A percentile compares a stretch with the other conserved stretches of the same genome.
Conservation (phyloP, 1,140 invertebrate genomes). For the Holotrichia oblita region DNA sequence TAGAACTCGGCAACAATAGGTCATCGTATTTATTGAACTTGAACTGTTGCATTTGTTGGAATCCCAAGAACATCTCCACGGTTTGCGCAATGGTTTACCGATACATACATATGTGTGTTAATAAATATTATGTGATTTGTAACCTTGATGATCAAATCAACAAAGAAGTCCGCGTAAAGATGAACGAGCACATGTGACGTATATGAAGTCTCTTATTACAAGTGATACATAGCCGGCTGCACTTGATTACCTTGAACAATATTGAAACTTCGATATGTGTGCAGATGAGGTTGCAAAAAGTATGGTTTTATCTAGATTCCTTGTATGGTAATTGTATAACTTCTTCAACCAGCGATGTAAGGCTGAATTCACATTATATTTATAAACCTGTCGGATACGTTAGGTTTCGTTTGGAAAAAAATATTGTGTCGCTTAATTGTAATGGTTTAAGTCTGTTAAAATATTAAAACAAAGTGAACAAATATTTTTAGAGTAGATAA, state of each 20-base stretch:
- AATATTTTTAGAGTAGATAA: no score
- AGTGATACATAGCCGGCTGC: neutral
- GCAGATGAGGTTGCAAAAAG: neutral
- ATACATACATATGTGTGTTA: neutral
- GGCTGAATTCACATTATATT: no score
- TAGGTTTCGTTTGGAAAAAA: no score
- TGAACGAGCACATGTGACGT: neutral
- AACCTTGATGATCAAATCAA: constrained; percentile 13
- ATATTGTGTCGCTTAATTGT: no score
- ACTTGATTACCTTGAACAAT: neutral
- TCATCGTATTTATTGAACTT: constrained; percentile 28
- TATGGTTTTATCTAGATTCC: neutral
- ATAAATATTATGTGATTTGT: neutral
- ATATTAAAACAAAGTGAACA: no score
- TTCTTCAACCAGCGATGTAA: neutral
- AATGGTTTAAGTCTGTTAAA: no score
- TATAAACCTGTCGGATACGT: no score
- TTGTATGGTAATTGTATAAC: neutral
- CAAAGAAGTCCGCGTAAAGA: neutral
- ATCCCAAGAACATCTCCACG: constrained; percentile 25
- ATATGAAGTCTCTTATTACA: neutral
- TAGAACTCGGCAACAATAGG: neutral
- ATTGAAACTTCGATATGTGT: neutral
- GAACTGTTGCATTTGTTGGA: constrained; percentile 23
- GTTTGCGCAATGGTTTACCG: neutral